Base-by-base conservation (phyloP, 1,140 invertebrate species). In the Musca vetustissima region DNA sequence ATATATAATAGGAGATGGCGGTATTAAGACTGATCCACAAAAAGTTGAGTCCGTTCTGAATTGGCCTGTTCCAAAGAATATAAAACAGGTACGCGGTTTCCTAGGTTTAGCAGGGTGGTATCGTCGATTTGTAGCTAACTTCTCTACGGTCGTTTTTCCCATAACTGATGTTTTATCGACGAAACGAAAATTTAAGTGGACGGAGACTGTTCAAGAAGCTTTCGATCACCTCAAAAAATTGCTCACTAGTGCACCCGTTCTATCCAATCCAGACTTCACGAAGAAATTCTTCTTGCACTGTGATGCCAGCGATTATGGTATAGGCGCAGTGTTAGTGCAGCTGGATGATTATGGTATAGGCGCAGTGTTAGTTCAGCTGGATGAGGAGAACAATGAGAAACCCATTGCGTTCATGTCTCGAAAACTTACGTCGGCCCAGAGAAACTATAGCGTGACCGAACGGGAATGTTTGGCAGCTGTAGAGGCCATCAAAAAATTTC, bases 401-500 rank as follows among this genome's bases (percentile, higher is more conserved):
- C 24, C 59, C 14, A 28, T 55, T 6, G 52, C 52, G 4, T 21
- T 22, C 11, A 55, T 55, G 52, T 76, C 77, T 0, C 19, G 59
- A 13, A 59, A 70, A 53, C 6, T 67, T 17, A 59, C 19, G 6
- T 24, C 28, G 8, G 47, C 49, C 2, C 57, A 55, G 36, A 28
- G 55, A 11, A 70, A 70, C 43, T 68, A 64, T 25, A 70, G 47
- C 8, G 69, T 68, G 0, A 68, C 69, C 9, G 59, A 68, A 64
- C 43, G 59, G 14, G 67, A 65, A 22, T 69, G 64, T 32, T 52
- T 69, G n/a, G 68, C 68, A 3, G 68, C 50, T 11, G 50, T 71
- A 32, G 55, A 32, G 36, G 70, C 57, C 4, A 68, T 14, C n/a
- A 49, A 61, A 47, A 75, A 84, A 59, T 85, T 85, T 69, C 52